phyloP scores from a whole-genome alignment of 2,888 invertebrate species.

The Rutpela maculata region DNA sequence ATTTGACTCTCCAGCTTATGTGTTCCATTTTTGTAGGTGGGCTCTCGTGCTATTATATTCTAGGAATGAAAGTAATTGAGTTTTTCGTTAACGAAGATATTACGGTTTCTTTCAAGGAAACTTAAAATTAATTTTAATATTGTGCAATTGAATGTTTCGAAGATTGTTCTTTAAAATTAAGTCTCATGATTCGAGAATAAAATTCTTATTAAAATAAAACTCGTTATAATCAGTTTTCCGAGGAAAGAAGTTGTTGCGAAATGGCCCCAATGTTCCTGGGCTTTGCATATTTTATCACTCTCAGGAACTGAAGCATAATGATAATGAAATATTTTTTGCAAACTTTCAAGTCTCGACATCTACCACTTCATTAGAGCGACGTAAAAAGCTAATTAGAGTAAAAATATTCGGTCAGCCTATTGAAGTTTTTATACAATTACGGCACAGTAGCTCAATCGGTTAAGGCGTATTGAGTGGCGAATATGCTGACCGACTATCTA shows the following conservation, averaged over 20 bases:
- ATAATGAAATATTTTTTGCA: neutral
- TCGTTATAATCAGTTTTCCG: neutral
- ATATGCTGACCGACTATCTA: too few relatives aligned
- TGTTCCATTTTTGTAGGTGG: too few relatives aligned
- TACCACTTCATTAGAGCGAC: neutral
- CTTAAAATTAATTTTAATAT: too few relatives aligned
- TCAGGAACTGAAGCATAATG: neutral
- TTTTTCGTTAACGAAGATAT: neutral
- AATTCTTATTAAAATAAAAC: constrained; percentile 3
- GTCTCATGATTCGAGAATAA: neutral
- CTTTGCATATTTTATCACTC: neutral
- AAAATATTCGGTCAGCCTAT: too few relatives aligned
- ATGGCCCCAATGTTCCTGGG: neutral
- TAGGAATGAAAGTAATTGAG: too few relatives aligned
- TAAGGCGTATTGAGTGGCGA: too few relatives aligned
- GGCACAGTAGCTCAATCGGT: too few relatives aligned
- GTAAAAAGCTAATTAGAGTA: too few relatives aligned
- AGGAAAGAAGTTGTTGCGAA: neutral
- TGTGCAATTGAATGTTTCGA: neutral
- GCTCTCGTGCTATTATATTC: too few relatives aligned
- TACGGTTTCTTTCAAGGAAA: neutral
- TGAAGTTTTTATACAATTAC: too few relatives aligned
- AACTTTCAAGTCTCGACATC: neutral
- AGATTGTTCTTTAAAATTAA: neutral
- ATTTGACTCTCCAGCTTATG: too few relatives aligned